These are phyloP conservation scores for Nixonia krombeini DNA, from an alignment of 1,140 invertebrate species.

Conservation along the genomic window DNA sequence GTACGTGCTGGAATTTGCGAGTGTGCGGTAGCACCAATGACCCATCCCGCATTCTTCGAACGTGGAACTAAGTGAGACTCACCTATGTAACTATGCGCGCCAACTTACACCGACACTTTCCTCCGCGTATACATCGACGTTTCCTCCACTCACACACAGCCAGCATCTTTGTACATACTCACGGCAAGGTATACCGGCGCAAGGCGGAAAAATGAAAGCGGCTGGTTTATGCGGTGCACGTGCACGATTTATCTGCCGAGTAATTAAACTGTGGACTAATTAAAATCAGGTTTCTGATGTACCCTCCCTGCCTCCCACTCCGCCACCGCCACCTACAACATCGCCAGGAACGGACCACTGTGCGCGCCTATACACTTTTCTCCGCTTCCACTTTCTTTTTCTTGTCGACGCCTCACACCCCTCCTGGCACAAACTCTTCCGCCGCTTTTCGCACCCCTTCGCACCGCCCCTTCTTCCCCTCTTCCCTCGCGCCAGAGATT, in stretches of 20 bases:
- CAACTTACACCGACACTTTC: slow-evolving; percentile 33
- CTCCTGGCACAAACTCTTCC: slow-evolving; percentile 12
- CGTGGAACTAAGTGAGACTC: slow-evolving; percentile 30
- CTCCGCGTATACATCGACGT: slow-evolving; percentile 22
- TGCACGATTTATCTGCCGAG: slow-evolving; percentile 73
- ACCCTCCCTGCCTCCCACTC: slow-evolving; percentile 51
- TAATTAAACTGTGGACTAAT: slow-evolving; percentile 74
- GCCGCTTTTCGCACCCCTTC: slow-evolving; percentile 6
- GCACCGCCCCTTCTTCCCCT: too few species aligned
- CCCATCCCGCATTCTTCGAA: slow-evolving; percentile 63
- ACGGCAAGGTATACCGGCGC: slow-evolving; percentile 56
- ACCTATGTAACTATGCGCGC: slow-evolving; percentile 21
- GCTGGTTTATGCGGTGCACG: slow-evolving; percentile 73
- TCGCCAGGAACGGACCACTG: slow-evolving; percentile 21
- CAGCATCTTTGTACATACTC: slow-evolving; percentile 46
- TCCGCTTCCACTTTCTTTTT: slow-evolving; percentile 32
- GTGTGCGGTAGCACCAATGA: slow-evolving; percentile 53
- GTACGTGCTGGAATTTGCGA: slow-evolving; percentile 26
- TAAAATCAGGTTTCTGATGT: slow-evolving; percentile 74
- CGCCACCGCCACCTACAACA: slow-evolving; percentile 16
- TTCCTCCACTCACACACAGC: slow-evolving; percentile 43
- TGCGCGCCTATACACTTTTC: slow-evolving; percentile 26
- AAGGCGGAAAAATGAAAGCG: slow-evolving; percentile 69
- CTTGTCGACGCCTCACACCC: slow-evolving; percentile 26
- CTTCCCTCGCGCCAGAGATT: too few species aligned